phyloP scores from a whole-genome alignment of 2,797 vertebrate genomes.

The Myiotriccus ornatus region DNA sequence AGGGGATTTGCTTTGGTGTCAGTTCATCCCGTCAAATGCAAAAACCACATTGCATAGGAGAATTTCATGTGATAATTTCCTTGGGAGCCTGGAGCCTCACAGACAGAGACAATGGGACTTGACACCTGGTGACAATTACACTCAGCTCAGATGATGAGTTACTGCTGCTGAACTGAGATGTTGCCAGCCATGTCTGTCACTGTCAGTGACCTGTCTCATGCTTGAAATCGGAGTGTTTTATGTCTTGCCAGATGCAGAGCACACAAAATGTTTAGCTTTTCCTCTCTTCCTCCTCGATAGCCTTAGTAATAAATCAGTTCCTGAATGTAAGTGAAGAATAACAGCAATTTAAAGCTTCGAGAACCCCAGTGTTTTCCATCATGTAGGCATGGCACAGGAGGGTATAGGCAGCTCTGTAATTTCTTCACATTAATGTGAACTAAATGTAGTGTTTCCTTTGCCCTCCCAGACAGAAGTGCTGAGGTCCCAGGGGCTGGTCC shows the following conservation, averaged over 20 bases:
- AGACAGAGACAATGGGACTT: neutral
- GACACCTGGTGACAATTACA: slow-evolving; percentile 38
- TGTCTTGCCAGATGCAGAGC: slow-evolving; percentile 39
- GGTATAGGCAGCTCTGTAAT: neutral
- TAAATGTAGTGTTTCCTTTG: neutral
- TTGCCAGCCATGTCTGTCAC: slow-evolving; percentile 44
- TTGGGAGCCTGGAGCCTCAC: neutral
- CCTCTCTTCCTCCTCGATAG: neutral
- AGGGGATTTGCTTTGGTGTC: slow-evolving; percentile 16
- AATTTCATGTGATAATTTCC: slow-evolving; percentile 35
- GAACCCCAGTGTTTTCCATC: neutral
- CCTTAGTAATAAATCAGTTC: slow-evolving; percentile 48
- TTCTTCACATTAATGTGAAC: neutral
- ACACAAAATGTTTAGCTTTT: slow-evolving; percentile 32
- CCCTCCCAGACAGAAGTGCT: neutral
- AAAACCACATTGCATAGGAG: neutral
- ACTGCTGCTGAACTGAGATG: slow-evolving; percentile 37
- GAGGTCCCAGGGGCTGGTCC: neutral
- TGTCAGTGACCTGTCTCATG: slow-evolving; percentile 45
- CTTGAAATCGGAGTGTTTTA: slow-evolving; percentile 35
- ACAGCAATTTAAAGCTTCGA: neutral
- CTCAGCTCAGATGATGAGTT: neutral
- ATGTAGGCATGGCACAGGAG: neutral
- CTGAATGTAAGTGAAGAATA: slow-evolving; percentile 20
- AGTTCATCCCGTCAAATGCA: neutral